Evolutionary conservation across 2,888 invertebrate species (phyloP), one percentile per base, ranked within the genome.

Genomic region (Acrocera orbiculus): DNA sequence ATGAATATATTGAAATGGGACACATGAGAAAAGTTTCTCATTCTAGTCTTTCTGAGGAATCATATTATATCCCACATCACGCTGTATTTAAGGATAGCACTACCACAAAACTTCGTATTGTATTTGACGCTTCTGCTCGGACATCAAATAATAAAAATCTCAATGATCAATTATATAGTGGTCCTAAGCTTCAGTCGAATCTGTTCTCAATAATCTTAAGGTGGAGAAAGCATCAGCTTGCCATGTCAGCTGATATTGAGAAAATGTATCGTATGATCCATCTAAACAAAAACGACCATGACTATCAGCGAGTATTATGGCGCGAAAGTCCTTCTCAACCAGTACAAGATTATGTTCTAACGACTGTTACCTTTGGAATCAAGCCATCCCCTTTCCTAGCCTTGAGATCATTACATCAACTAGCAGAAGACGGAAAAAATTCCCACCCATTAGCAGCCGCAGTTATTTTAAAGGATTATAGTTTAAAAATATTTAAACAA

Each of bases 241-340:
- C 25, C 5, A 32, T 16, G 17, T 15, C 24, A 9, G 24, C n/a
- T n/a, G n/a, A n/a, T n/a, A n/a, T n/a, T n/a, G n/a, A n/a, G n/a
- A n/a, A n/a, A n/a, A n/a, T n/a, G 30, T 30, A 30, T 13, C 8
- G 30, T 5, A 30, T 30, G 30, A 30, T 20, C 14, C n/a, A 22
- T 11, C 11, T 30, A 13, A 17, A 30, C 11, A 17, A 17, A 4
- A 22, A 30, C 6, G 20, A 30, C 20, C 30, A 20, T 11, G 20
- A 11, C 8, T 30, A 14, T 22, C 30, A 30, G 3, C 17, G 30
- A 5, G 16, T 30, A 7, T 10, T 30, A 14, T 20, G 30, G 30
- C 11, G 9, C 7, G 20, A 30, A 13, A 17, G 13, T 5, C 5
- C 4, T 1, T 4, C 30, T 10, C 17, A 30, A 11, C 6, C 11